phyloP scores from a whole-genome alignment of 2,797 vertebrate genomes.

The Peromyscus attwateri region DNA sequence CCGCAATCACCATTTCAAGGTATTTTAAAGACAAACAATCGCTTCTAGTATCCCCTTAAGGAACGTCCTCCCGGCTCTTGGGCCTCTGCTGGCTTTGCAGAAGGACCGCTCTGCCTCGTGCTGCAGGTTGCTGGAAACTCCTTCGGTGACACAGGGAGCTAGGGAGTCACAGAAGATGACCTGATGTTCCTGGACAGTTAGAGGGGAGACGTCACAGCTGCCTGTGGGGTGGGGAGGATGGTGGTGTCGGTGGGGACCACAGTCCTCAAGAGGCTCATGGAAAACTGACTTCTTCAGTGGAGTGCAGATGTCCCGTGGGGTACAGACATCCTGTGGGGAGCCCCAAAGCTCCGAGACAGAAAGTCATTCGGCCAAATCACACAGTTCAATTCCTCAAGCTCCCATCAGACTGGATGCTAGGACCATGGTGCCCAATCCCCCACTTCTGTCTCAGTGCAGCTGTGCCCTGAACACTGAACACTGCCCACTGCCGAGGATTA shows the following conservation, averaged over 20 bases:
- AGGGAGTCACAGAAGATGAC: background rate
- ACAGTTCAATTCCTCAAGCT: background rate
- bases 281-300: background rate
- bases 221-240: no score
- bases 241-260: fast-evolving
- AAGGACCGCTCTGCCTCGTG: background rate
- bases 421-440: fast-evolving
- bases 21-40: constrained; percentile 61
- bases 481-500: no score
- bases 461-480: background rate
- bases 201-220: background rate
- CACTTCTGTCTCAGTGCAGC: background rate
- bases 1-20: constrained; percentile 66
- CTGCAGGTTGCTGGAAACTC: background rate
- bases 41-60: constrained; percentile 15
- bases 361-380: background rate
- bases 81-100: constrained; percentile 5
- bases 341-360: background rate
- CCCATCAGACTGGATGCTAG: no score
- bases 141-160: fast-evolving
- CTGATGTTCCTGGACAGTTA: background rate
- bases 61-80: background rate
- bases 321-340: background rate
- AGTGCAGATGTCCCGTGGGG: background rate
- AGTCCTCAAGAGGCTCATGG: background rate